A percentile compares a stretch with the other conserved stretches of the same genome.
Conservation (phyloP, 1,140 invertebrate genomes). For the Halictus rubicundus region DNA sequence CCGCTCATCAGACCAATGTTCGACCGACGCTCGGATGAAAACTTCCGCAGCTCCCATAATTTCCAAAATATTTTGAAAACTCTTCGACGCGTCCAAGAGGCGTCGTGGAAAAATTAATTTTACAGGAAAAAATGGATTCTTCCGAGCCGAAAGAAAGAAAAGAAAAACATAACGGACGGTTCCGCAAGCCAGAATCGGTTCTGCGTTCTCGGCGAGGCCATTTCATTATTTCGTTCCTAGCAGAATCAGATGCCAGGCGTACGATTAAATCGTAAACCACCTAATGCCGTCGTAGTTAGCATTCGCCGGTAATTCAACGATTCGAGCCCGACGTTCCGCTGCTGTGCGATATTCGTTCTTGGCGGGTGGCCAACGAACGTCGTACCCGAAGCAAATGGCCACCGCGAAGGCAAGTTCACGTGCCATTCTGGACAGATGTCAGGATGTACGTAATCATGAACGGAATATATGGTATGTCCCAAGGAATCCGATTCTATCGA, state of each 20-base stretch:
- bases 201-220: background rate
- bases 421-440: constrained; percentile 40
- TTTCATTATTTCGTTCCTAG: constrained; percentile 23
- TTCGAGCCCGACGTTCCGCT: constrained; percentile 33
- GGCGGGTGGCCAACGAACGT: constrained; percentile 49
- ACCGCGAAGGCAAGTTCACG: constrained; percentile 38
- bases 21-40: too few relatives aligned
- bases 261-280: constrained; percentile 43
- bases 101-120: too few relatives aligned
- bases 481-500: constrained; percentile 40
- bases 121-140: too few relatives aligned
- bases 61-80: too few relatives aligned
- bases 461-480: constrained; percentile 36
- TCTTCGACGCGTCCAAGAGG: too few relatives aligned
- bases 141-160: too few relatives aligned
- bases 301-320: constrained; percentile 48
- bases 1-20: too few relatives aligned
- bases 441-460: constrained; percentile 27
- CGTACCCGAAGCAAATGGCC: constrained; percentile 35
- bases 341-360: constrained; percentile 42
- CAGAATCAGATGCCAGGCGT: constrained; percentile 21
- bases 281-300: constrained; percentile 39
- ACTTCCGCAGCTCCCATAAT: too few relatives aligned
- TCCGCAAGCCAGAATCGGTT: too few relatives aligned
- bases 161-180: too few relatives aligned